Evolutionary conservation across 2,797 vertebrate species (phyloP).

Genomic region (Danio jaintianensis): DNA sequence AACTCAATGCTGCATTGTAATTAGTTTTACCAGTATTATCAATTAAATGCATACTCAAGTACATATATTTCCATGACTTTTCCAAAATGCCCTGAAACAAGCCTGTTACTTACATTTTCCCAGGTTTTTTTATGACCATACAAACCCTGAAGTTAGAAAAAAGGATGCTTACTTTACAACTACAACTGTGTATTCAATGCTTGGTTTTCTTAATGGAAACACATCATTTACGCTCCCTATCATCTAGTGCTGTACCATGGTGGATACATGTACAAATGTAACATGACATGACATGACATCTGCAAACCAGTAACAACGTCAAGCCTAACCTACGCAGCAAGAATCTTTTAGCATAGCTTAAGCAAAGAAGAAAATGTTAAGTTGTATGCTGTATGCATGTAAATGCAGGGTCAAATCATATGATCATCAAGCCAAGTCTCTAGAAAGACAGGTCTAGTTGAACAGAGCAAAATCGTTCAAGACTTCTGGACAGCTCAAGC

Average conservation of each 20-base stretch:
- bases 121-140: too few relatives aligned
- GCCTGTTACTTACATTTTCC: too few relatives aligned
- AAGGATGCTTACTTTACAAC: too few relatives aligned
- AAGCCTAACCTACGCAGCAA: background rate
- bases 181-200: too few relatives aligned
- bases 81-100: too few relatives aligned
- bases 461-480: slow-evolving; percentile 14
- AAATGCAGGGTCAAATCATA: background rate
- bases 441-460: slow-evolving; percentile 29
- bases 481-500: slow-evolving; percentile 8
- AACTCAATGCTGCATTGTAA: too few relatives aligned
- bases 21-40: too few relatives aligned
- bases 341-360: background rate
- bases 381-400: background rate
- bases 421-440: background rate
- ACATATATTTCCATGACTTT: too few relatives aligned
- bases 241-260: background rate
- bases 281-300: background rate
- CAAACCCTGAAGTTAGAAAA: too few relatives aligned
- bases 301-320: background rate
- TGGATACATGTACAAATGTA: slow-evolving; percentile 3
- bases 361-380: background rate
- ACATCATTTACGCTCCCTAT: too few relatives aligned
- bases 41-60: too few relatives aligned
- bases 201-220: too few relatives aligned